phyloP scores from a whole-genome alignment of 2,113 vertebrate species.

The Lichenostomus cassidix region DNA sequence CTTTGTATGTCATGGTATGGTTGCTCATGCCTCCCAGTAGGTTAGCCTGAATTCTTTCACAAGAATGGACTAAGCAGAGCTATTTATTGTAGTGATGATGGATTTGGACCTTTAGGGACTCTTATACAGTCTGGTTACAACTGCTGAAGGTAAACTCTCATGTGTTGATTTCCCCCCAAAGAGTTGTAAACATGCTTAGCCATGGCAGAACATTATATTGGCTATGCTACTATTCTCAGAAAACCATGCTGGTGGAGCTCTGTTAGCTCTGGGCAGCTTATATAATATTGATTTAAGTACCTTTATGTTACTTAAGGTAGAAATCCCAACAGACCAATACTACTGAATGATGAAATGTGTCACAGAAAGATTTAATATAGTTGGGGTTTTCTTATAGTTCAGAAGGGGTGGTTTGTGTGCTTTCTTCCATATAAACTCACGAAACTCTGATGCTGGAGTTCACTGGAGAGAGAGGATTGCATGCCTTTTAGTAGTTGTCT shows the following conservation, averaged over 20 bases:
- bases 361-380: background rate
- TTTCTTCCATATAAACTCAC: background rate
- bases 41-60: background rate
- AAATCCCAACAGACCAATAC: background rate
- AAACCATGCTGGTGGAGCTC: accelerated
- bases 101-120: background rate
- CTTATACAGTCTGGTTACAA: background rate
- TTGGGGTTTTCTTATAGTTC: background rate
- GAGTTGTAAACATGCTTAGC: background rate
- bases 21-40: background rate
- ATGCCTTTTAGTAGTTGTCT: background rate
- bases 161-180: background rate
- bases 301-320: background rate
- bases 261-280: background rate
- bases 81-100: background rate
- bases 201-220: background rate
- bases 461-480: background rate
- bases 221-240: background rate
- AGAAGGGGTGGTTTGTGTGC: background rate
- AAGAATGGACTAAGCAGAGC: background rate
- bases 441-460: background rate
- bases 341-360: background rate
- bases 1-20: background rate
- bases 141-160: background rate
- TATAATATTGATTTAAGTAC: background rate